Conservation (phyloP, 2,113 vertebrate genomes). For the human (Homo sapiens) region DNA sequence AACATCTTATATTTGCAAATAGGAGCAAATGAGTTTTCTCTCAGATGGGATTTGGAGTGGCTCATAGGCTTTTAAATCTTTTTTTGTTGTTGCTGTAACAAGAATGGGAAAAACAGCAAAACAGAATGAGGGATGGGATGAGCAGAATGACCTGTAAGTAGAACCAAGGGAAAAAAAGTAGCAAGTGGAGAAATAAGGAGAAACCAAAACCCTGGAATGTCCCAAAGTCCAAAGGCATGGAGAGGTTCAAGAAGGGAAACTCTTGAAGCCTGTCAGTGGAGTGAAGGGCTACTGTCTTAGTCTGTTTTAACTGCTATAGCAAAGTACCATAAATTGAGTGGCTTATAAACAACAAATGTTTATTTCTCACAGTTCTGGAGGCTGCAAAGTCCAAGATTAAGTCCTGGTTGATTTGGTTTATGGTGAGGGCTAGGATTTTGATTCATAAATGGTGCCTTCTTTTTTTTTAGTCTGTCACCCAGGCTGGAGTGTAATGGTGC, state of each 20-base stretch:
- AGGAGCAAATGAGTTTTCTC: not conserved
- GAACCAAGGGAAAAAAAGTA: not conserved
- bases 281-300: not conserved
- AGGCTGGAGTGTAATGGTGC: too few relatives aligned
- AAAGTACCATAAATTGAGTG: not conserved
- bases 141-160: not conserved
- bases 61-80: not conserved
- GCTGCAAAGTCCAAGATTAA: not conserved
- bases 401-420: not conserved
- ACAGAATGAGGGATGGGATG: not conserved
- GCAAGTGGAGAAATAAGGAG: not conserved
- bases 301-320: not conserved
- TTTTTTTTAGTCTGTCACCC: too few relatives aligned
- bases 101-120: slow-evolving; percentile 2
- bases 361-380: not conserved
- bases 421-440: not conserved
- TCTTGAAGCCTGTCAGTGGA: not conserved
- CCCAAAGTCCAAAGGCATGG: not conserved
- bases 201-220: not conserved
- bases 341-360: not conserved
- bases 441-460: not conserved
- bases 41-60: not conserved
- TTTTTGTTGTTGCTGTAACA: not conserved
- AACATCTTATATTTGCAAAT: not conserved
- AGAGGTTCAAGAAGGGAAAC: not conserved